Percentiles rank a stretch among this genome's conserved stretches.
Evolutionary conservation across 2,113 vertebrate genomes (phyloP).

Genomic region (Saguinus midas): DNA sequence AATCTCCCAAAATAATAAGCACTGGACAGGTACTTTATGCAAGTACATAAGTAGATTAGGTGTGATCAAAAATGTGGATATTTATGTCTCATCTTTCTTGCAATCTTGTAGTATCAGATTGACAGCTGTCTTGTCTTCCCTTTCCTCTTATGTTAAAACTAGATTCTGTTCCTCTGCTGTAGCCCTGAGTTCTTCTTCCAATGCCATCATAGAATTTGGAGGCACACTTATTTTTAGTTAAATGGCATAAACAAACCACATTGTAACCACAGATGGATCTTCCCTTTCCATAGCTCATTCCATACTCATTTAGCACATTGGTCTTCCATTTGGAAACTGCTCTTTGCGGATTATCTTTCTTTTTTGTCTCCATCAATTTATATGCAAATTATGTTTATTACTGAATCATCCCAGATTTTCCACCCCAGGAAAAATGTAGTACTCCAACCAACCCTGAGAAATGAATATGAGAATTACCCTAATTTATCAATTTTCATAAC

Average conservation of each 20-base stretch:
- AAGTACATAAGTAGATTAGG: not conserved
- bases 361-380: not conserved
- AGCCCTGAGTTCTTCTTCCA: not conserved
- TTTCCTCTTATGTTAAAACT: not conserved
- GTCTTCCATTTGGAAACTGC: not conserved
- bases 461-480: not conserved
- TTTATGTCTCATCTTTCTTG: not conserved
- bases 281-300: not conserved
- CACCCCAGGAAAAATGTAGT: not conserved
- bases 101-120: not conserved
- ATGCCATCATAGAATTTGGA: not conserved
- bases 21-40: not conserved
- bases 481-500: not conserved
- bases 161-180: not conserved
- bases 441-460: not conserved
- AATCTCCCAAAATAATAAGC: conserved; percentile 24
- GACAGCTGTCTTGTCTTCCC: not conserved
- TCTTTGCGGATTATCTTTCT: not conserved
- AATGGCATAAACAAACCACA: not conserved
- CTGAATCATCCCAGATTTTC: not conserved
- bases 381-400: not conserved
- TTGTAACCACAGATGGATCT: not conserved
- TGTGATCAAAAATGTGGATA: not conserved
- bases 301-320: not conserved
- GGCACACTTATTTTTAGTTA: not conserved